These are phyloP conservation scores for Uromys caudimaculatus DNA, from an alignment of 2,797 vertebrate species.

Conservation along the genomic window DNA sequence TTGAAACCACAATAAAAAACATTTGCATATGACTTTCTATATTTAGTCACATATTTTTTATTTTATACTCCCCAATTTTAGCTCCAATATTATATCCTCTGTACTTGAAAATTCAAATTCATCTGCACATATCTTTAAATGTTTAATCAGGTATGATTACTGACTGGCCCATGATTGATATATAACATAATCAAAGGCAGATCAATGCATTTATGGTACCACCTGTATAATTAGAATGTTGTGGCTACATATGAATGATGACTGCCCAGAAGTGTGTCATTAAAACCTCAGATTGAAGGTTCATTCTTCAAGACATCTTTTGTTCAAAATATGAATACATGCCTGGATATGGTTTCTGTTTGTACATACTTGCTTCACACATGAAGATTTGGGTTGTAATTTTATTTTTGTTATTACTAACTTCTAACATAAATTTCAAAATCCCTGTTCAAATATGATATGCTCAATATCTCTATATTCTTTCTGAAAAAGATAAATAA, in stretches of 20 bases:
- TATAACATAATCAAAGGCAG: background rate
- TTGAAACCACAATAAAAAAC: background rate
- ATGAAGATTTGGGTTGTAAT: background rate
- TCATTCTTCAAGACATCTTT: background rate
- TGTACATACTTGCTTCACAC: background rate
- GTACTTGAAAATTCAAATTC: background rate
- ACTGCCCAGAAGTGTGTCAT: background rate
- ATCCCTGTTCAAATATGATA: background rate
- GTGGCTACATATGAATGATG: background rate
- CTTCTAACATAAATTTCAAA: background rate
- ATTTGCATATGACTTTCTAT: background rate
- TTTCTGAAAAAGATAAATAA: background rate
- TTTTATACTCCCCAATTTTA: background rate
- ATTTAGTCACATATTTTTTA: background rate
- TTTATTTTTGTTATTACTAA: background rate
- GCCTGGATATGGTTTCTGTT: background rate
- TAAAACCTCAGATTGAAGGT: background rate
- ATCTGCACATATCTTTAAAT: background rate
- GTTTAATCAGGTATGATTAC: background rate
- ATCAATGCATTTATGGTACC: background rate
- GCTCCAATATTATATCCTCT: background rate
- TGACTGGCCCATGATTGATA: background rate
- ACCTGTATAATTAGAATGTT: background rate
- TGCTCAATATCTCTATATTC: background rate
- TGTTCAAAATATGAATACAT: background rate